These are phyloP conservation scores for Hemibagrus wyckioides DNA, from an alignment of 2,113 vertebrate species.

Conservation along the genomic window DNA sequence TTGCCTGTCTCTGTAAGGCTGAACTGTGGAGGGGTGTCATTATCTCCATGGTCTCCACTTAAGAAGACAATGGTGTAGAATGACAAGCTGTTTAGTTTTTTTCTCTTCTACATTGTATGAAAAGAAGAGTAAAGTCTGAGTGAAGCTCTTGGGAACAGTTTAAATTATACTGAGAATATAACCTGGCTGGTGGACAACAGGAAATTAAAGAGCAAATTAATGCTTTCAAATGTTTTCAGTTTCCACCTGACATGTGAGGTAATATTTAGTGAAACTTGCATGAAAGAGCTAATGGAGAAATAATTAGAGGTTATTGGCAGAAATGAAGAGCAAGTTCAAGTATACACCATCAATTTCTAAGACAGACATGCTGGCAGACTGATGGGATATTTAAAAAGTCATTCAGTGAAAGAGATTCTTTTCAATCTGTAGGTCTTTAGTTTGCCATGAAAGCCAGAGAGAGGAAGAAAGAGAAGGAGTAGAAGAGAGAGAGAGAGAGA, in stretches of 20 bases:
- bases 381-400: background rate
- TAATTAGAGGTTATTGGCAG: conserved; percentile 11
- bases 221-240: background rate
- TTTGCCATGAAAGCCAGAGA: conserved; percentile 1
- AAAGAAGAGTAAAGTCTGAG: background rate
- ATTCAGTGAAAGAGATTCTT: conserved; percentile 19
- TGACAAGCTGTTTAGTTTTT: background rate
- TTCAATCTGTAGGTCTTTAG: background rate
- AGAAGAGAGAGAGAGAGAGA: background rate
- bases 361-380: background rate
- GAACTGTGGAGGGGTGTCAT: background rate
- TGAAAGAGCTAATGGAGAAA: conserved; percentile 8
- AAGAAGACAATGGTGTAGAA: background rate
- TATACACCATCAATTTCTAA: background rate
- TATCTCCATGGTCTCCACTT: background rate
- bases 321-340: conserved; percentile 10
- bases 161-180: background rate
- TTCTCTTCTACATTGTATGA: background rate
- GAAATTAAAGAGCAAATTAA: background rate
- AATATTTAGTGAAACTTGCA: conserved; percentile 2
- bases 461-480: background rate
- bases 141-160: background rate
- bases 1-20: background rate
- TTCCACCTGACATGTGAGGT: background rate
- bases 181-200: background rate